These are phyloP conservation scores for Magallana nippona DNA, from an alignment of 2,888 invertebrate genomes.

Conservation along the genomic window DNA sequence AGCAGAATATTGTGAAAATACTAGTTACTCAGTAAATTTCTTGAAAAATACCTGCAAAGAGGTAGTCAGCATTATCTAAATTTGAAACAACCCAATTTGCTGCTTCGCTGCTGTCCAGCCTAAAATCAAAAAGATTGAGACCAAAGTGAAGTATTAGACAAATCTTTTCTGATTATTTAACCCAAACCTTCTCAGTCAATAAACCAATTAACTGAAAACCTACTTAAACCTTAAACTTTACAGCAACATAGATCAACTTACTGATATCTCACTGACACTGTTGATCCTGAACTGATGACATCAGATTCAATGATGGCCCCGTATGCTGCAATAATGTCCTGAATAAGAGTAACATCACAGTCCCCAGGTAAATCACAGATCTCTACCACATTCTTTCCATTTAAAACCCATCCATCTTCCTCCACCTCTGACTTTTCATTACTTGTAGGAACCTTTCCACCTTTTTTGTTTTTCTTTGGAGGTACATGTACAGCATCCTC, in stretches of 20 bases:
- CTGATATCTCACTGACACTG: conserved; percentile 47
- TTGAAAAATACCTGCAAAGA: conserved; percentile 56
- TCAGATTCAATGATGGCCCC: conserved; percentile 47
- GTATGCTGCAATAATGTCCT: conserved; percentile 50
- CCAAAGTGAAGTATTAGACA: too few relatives aligned
- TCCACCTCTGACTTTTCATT: neutral
- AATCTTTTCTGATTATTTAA: too few relatives aligned
- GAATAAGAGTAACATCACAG: conserved; percentile 45
- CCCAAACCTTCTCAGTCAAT: too few relatives aligned
- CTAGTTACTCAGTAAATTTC: conserved; percentile 31
- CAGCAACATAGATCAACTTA: neutral
- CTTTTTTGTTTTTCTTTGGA: too few relatives aligned
- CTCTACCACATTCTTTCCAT: conserved; percentile 39
- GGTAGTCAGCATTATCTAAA: conserved; percentile 59
- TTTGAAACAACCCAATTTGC: conserved; percentile 62
- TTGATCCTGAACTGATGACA: conserved; percentile 4
- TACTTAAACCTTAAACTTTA: neutral
- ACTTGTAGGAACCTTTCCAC: too few relatives aligned
- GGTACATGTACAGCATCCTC: too few relatives aligned
- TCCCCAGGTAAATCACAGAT: conserved; percentile 40
- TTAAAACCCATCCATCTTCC: conserved; percentile 31
- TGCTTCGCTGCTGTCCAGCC: conserved; percentile 55
- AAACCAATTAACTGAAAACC: neutral
- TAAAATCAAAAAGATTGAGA: conserved; percentile 45
- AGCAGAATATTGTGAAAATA: neutral